Conservation (phyloP, 2,113 vertebrate species). For the Chaetura pelagica region DNA sequence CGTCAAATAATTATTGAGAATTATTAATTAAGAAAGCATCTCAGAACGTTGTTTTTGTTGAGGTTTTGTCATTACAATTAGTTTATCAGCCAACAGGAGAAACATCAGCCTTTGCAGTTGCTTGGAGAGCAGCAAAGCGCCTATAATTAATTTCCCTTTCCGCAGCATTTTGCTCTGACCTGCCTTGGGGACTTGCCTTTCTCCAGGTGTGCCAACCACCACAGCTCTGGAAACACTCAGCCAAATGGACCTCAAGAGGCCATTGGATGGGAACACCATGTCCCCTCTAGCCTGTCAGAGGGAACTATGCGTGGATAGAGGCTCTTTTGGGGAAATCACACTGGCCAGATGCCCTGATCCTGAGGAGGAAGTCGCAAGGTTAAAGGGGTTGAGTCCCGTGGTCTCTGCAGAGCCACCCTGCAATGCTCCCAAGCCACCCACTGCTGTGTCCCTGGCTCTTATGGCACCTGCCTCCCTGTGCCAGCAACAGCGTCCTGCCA, state of each 20-base stretch:
- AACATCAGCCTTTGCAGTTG: slow-evolving; percentile 33
- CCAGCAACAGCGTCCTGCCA: neutral
- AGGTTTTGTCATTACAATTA: slow-evolving; percentile 57
- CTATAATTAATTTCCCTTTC: slow-evolving; percentile 68
- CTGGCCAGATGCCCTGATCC: neutral
- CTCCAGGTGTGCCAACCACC: slow-evolving; percentile 58
- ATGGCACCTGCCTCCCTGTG: neutral
- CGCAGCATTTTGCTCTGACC: neutral
- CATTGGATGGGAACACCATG: neutral
- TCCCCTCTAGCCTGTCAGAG: neutral
- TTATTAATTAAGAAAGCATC: slow-evolving; percentile 68
- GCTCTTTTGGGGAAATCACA: neutral
- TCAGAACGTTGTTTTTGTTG: slow-evolving; percentile 50
- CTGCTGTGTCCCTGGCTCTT: neutral
- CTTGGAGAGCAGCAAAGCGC: slow-evolving; percentile 38
- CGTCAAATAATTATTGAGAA: slow-evolving; percentile 64
- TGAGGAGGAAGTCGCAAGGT: neutral
- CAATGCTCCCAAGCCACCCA: neutral
- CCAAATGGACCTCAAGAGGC: neutral
- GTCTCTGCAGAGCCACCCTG: neutral
- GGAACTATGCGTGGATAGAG: fast-evolving
- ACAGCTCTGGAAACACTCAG: neutral
- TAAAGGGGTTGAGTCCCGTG: fast-evolving
- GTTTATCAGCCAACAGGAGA: slow-evolving; percentile 46
- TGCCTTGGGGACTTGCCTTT: slow-evolving; percentile 40